Evolutionary conservation across 2,113 vertebrate species (phyloP).

Genomic region (Gobio gobio): DNA sequence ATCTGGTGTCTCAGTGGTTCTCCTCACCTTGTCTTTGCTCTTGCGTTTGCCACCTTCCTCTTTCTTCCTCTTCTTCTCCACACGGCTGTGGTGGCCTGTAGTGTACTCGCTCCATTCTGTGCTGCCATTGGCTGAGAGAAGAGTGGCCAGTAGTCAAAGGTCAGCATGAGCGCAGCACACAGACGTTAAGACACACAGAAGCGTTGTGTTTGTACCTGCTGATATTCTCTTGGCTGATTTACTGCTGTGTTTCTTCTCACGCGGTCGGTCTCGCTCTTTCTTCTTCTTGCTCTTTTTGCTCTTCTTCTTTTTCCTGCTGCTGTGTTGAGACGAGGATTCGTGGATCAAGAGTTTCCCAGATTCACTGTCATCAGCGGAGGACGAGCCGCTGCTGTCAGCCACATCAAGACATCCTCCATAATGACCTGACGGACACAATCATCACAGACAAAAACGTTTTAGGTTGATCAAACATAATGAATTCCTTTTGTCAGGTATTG

Average conservation of each 20-base stretch:
- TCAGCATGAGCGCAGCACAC: conserved; percentile 42
- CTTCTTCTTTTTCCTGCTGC: conserved; percentile 94
- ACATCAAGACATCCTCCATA: conserved; percentile 76
- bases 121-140: conserved; percentile 71
- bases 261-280: conserved; percentile 89
- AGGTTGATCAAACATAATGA: too few species aligned
- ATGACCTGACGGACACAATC: conserved; percentile 64
- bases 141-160: conserved; percentile 61
- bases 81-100: conserved; percentile 68
- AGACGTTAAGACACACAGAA: not conserved
- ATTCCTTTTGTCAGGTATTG: too few species aligned
- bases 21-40: conserved; percentile 80
- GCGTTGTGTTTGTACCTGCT: not conserved
- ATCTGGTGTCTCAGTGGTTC: not conserved
- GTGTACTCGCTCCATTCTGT: conserved; percentile 69
- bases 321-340: conserved; percentile 84
- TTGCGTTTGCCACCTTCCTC: conserved; percentile 88
- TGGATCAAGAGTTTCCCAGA: conserved; percentile 92
- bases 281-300: conserved; percentile 98
- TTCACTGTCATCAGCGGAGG: conserved; percentile 89
- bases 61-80: conserved; percentile 83
- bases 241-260: conserved; percentile 80
- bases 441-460: too few species aligned
- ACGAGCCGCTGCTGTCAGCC: conserved; percentile 83
- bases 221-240: conserved; percentile 69